These are phyloP conservation scores for Hypsopygia costalis DNA, from an alignment of 2,888 invertebrate species.

Conservation along the genomic window DNA sequence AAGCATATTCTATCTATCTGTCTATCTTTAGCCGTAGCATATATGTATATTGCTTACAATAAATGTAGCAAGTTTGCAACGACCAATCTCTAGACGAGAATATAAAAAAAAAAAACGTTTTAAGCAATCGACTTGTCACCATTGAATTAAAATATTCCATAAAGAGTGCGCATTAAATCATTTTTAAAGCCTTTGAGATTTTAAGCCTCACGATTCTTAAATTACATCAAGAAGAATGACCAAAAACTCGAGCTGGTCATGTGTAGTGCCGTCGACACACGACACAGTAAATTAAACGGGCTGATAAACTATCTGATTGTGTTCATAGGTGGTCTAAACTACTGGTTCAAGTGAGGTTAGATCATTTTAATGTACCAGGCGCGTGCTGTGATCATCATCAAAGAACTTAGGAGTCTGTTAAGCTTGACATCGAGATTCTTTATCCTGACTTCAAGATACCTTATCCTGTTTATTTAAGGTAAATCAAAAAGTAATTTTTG, in stretches of 20 bases:
- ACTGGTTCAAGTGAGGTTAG: slow-evolving; percentile 44
- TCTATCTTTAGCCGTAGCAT: too few species aligned
- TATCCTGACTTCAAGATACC: too few species aligned
- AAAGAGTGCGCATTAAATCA: neutral
- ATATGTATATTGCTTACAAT: too few species aligned
- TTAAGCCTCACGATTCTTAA: slow-evolving; percentile 36
- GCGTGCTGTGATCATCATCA: slow-evolving; percentile 34
- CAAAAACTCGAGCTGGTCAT: slow-evolving; percentile 20
- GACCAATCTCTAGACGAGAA: too few species aligned
- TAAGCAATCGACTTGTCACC: too few species aligned
- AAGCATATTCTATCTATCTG: too few species aligned
- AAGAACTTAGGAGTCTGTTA: neutral
- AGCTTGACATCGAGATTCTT: neutral
- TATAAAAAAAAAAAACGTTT: too few species aligned
- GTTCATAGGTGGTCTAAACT: slow-evolving; percentile 58
- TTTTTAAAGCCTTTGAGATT: slow-evolving; percentile 4
- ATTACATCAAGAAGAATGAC: slow-evolving; percentile 23
- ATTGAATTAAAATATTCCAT: too few species aligned
- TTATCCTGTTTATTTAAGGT: too few species aligned
- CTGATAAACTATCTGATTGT: slow-evolving; percentile 59
- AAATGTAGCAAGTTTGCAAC: too few species aligned
- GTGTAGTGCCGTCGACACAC: slow-evolving; percentile 16
- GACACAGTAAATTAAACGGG: slow-evolving; percentile 28
- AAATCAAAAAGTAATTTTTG: too few species aligned
- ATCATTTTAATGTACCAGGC: slow-evolving; percentile 31